A percentile compares a stretch with the other conserved stretches of the same genome.
These are phyloP conservation scores for Euwallacea similis DNA, from an alignment of 1,140 invertebrate genomes.

Conservation along the genomic window DNA sequence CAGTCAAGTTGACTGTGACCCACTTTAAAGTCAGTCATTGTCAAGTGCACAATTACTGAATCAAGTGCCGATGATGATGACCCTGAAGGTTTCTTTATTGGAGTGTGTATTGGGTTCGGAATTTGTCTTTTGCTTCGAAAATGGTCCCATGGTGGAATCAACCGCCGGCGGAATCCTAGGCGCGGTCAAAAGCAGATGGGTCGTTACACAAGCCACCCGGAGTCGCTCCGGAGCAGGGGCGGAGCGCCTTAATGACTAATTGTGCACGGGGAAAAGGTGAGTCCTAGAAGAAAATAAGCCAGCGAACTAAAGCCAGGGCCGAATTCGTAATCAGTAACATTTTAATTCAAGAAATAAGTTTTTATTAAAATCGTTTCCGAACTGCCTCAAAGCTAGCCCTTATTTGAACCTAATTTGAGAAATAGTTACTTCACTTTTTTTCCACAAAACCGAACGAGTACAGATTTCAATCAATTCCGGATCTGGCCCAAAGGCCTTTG, in stretches of 20 bases:
- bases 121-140: not conserved
- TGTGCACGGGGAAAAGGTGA: conserved; percentile 24
- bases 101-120: not conserved
- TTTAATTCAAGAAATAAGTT: too few species aligned
- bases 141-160: conserved; percentile 16
- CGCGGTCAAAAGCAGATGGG: conserved; percentile 31
- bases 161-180: conserved; percentile 16
- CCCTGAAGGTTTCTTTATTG: conserved; percentile 18
- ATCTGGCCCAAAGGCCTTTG: conserved; percentile 20
- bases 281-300: conserved; percentile 26
- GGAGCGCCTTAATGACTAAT: conserved; percentile 25
- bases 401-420: not conserved
- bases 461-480: conserved; percentile 17
- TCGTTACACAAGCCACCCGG: conserved; percentile 14
- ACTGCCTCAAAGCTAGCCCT: not conserved
- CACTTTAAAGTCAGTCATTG: conserved; percentile 34
- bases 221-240: conserved; percentile 28
- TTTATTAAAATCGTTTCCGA: not conserved
- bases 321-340: too few species aligned
- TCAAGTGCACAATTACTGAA: conserved; percentile 32
- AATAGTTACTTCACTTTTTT: not conserved
- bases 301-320: not conserved
- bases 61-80: conserved; percentile 21
- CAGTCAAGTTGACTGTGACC: conserved; percentile 30
- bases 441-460: not conserved